Conservation (phyloP, 2,797 vertebrate species). For the Chrosomus eos region DNA sequence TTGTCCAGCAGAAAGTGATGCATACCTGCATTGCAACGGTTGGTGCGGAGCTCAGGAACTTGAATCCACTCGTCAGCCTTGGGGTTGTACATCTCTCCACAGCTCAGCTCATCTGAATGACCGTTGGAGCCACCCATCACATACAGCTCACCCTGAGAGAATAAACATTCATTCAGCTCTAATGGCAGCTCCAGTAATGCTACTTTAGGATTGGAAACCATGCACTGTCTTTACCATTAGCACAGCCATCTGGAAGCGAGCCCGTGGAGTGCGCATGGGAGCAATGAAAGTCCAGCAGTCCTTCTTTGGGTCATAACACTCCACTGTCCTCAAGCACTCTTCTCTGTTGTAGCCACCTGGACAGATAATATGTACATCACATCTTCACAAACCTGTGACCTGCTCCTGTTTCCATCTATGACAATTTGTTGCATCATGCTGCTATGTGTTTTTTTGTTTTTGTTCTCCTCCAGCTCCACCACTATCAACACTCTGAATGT, state of each 20-base stretch:
- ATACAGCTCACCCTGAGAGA: slow-evolving; percentile 87
- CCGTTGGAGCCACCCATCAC: slow-evolving; percentile 97
- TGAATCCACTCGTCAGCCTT: slow-evolving; percentile 89
- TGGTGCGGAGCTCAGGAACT: slow-evolving; percentile 92
- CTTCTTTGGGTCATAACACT: slow-evolving; percentile 90
- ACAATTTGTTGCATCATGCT: neutral
- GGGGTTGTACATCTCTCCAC: slow-evolving; percentile 92
- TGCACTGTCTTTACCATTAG: slow-evolving; percentile 82
- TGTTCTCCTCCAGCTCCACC: neutral
- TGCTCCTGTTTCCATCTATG: neutral
- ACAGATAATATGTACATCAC: neutral
- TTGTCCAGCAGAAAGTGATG: neutral
- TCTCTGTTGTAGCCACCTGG: slow-evolving; percentile 96
- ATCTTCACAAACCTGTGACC: neutral
- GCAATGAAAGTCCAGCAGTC: slow-evolving; percentile 93
- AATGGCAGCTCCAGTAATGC: neutral
- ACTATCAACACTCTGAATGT: neutral
- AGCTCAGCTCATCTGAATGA: slow-evolving; percentile 95
- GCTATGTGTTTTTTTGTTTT: neutral
- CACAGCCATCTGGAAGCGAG: slow-evolving; percentile 97
- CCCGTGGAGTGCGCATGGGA: slow-evolving; percentile 94
- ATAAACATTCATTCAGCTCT: neutral
- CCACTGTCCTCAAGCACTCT: slow-evolving; percentile 96
- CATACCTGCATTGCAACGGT: slow-evolving; percentile 95
- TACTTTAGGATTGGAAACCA: neutral